Percentiles rank a stretch among this genome's conserved stretches.
These are phyloP conservation scores for Aphelinus atriplicis DNA, from an alignment of 1,140 invertebrate species.

Conservation along the genomic window DNA sequence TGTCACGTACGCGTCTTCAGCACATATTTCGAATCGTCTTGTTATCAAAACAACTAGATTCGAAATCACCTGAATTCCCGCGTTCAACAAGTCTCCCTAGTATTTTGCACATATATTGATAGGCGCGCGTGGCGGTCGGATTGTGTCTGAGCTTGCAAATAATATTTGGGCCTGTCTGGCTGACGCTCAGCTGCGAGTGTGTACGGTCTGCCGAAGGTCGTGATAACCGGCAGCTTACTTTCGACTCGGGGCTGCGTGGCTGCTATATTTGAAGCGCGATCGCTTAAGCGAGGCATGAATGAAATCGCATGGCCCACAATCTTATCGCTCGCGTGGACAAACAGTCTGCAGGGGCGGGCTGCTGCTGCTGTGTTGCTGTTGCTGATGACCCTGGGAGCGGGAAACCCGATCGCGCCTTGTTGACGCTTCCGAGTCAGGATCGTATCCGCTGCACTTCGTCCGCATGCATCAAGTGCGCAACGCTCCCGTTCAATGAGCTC, in stretches of 20 bases:
- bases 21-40: too few relatives aligned
- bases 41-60: too few relatives aligned
- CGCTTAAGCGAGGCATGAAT: constrained; percentile 33
- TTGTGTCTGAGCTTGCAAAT: too few relatives aligned
- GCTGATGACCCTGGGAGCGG: constrained; percentile 9
- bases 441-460: not conserved
- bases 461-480: too few relatives aligned
- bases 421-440: constrained; percentile 15
- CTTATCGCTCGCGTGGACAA: constrained; percentile 29
- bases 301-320: constrained; percentile 31
- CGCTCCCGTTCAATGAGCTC: too few relatives aligned
- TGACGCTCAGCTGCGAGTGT: not conserved
- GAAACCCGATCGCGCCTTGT: constrained; percentile 25
- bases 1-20: too few relatives aligned
- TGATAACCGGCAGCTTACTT: not conserved
- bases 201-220: constrained; percentile 30
- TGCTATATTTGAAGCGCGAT: too few relatives aligned
- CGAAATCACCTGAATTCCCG: too few relatives aligned
- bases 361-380: not conserved
- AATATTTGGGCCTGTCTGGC: too few relatives aligned
- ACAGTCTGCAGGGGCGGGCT: constrained; percentile 6
- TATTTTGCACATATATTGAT: too few relatives aligned
- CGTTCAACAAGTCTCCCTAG: too few relatives aligned
- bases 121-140: too few relatives aligned
- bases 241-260: not conserved